Percentiles rank a stretch among this genome's conserved stretches.
Conservation (phyloP, 2,888 invertebrate species). For the Phrixothrix hirtus region DNA sequence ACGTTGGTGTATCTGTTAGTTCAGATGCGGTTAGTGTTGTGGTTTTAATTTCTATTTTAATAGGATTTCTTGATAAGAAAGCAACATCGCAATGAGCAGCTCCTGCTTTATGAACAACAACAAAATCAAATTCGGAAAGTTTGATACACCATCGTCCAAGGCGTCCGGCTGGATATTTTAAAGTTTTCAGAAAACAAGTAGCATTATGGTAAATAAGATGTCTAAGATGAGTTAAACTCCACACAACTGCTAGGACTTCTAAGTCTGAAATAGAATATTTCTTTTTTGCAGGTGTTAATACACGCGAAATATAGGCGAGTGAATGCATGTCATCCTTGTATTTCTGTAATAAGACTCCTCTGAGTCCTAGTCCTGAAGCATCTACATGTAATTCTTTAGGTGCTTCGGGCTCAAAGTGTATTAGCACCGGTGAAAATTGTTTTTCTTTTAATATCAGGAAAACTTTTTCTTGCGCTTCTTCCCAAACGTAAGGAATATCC, state of each 20-base stretch:
- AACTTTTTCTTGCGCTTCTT: no score
- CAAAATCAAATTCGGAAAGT: slow-evolving; percentile 19
- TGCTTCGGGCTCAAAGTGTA: slow-evolving; percentile 13
- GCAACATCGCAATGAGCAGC: slow-evolving; percentile 13
- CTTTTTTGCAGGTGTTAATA: slow-evolving; percentile 31
- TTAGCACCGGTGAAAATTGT: slow-evolving; percentile 16
- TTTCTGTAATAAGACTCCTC: slow-evolving; percentile 12
- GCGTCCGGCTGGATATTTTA: no score
- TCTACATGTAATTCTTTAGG: slow-evolving; percentile 13
- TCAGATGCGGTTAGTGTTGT: slow-evolving; percentile 4
- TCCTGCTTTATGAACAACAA: no score
- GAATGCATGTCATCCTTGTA: no score
- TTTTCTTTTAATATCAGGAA: no score
- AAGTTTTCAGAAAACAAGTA: slow-evolving; percentile 17
- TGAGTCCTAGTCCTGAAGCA: slow-evolving; percentile 11
- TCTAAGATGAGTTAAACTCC: slow-evolving; percentile 29
- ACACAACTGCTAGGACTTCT: slow-evolving; percentile 27
- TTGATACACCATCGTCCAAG: slow-evolving; percentile 18
- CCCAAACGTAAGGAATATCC: no score
- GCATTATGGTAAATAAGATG: slow-evolving; percentile 29
- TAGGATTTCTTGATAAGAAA: slow-evolving; percentile 16
- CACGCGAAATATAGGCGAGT: no score
- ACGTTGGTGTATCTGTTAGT: slow-evolving; percentile 6
- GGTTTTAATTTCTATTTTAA: neutral
- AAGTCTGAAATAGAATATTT: slow-evolving; percentile 32